phyloP scores from a whole-genome alignment of 2,888 invertebrate genomes.

The Clepsis dumicolana region DNA sequence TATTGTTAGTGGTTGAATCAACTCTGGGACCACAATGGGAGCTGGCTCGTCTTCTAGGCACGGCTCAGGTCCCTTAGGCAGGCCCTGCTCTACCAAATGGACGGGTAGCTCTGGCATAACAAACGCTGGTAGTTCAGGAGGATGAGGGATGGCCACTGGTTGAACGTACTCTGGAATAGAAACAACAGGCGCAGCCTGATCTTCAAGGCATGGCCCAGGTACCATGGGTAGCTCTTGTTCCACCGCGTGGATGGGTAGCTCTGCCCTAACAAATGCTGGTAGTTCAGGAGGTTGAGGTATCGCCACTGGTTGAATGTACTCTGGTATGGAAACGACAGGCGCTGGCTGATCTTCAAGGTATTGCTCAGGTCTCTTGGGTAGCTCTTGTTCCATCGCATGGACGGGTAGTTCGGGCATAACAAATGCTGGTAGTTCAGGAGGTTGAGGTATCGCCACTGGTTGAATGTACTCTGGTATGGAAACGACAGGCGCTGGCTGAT shows the following conservation, averaged over 20 bases:
- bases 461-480: not conserved
- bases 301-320: not conserved
- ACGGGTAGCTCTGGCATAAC: slow-evolving; percentile 10
- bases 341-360: not conserved
- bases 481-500: not conserved
- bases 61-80: not conserved
- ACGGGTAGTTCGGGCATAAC: slow-evolving; percentile 46
- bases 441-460: slow-evolving; percentile 41
- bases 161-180: not conserved
- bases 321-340: not conserved
- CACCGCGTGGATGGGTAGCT: not conserved
- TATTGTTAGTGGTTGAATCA: slow-evolving; percentile 8
- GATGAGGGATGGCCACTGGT: not conserved
- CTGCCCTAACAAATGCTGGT: slow-evolving; percentile 13
- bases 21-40: slow-evolving; percentile 5
- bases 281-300: slow-evolving; percentile 26
- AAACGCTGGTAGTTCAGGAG: slow-evolving; percentile 29
- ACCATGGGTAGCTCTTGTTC: not conserved
- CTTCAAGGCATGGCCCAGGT: not conserved
- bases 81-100: not conserved
- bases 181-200: slow-evolving; percentile 5
- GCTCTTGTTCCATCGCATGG: slow-evolving; percentile 24
- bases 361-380: not conserved
- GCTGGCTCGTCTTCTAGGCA: slow-evolving; percentile 3
- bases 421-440: slow-evolving; percentile 49